Evolutionary conservation across 2,113 vertebrate species (phyloP).

Genomic region (Hemicordylus capensis): DNA sequence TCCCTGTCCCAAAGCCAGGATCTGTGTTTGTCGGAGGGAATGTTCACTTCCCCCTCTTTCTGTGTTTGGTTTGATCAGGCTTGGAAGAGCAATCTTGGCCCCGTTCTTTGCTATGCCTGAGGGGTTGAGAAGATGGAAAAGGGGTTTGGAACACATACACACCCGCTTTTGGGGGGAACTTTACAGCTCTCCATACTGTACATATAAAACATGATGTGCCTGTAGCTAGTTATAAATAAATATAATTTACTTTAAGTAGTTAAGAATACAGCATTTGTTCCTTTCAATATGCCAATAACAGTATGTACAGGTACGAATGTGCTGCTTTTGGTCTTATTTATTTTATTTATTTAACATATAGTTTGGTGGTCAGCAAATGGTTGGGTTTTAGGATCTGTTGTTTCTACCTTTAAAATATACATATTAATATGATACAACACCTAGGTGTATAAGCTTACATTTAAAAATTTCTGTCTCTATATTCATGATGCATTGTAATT

Average conservation of each 20-base stretch:
- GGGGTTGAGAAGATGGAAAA: background rate
- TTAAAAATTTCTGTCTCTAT: background rate
- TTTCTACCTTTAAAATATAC: background rate
- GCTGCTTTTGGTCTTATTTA: too few relatives aligned
- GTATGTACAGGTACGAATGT: background rate
- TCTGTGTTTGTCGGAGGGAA: background rate
- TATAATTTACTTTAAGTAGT: background rate
- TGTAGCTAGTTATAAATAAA: background rate
- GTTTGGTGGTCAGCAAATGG: background rate
- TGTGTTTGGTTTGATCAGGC: background rate
- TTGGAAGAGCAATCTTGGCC: background rate
- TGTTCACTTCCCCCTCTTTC: background rate
- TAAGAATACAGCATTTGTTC: background rate
- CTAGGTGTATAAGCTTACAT: background rate
- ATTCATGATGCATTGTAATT: conserved; percentile 6
- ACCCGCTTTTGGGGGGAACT: background rate
- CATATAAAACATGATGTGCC: background rate
- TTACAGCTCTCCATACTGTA: background rate
- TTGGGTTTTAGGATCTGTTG: background rate
- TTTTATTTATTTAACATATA: too few relatives aligned
- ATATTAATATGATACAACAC: background rate
- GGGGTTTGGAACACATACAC: background rate
- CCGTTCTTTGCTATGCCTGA: background rate
- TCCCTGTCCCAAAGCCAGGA: too few relatives aligned
- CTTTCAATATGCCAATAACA: background rate